phyloP scores from a whole-genome alignment of 2,888 invertebrate genomes.

The Globia sparganii region DNA sequence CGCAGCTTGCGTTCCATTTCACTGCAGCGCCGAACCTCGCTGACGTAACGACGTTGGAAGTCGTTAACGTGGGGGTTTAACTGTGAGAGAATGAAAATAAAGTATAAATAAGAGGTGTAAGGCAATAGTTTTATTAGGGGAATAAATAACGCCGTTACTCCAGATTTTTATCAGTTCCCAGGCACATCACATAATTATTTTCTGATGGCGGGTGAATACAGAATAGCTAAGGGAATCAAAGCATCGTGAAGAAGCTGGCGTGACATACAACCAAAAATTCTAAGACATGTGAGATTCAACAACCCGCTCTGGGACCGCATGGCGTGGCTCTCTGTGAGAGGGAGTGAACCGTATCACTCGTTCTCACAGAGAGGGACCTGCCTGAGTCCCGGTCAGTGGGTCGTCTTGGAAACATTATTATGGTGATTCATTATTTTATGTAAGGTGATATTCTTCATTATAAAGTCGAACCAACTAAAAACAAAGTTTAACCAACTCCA shows the following conservation, averaged over 20 bases:
- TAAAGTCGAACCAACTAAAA: background rate
- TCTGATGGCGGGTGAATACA: background rate
- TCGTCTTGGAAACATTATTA: background rate
- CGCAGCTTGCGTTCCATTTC: slow-evolving; percentile 88
- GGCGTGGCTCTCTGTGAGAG: no score
- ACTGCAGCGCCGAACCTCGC: slow-evolving; percentile 86
- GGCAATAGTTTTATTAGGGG: background rate
- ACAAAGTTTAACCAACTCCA: background rate
- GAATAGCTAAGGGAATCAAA: background rate
- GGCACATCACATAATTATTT: background rate
- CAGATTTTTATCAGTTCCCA: background rate
- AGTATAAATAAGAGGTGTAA: background rate
- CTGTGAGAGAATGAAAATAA: slow-evolving; percentile 69
- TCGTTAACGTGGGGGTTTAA: slow-evolving; percentile 87
- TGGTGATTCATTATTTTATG: background rate
- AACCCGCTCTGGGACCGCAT: background rate
- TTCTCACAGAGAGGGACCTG: background rate
- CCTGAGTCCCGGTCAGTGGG: no score
- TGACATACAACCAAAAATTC: background rate
- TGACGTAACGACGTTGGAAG: slow-evolving; percentile 87
- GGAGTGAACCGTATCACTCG: no score
- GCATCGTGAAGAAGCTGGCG: background rate
- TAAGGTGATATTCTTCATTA: background rate
- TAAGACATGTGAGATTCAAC: background rate
- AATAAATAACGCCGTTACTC: background rate